Base-by-base conservation (phyloP, 2,797 vertebrate genomes). In the Pogonophryne albipinna region DNA sequence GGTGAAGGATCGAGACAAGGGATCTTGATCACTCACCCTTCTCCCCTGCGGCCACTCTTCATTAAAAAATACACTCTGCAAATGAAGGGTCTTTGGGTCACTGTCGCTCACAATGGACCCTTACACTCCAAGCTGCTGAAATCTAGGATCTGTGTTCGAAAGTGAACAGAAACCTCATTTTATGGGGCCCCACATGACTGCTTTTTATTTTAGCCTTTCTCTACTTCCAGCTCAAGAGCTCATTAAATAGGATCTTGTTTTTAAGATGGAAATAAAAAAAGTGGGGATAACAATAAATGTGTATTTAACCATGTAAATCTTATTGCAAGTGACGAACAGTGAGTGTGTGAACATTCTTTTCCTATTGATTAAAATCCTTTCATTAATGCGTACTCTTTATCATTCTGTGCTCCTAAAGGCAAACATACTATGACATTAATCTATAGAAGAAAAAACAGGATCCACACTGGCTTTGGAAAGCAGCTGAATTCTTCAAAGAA, bases 201-300 rank as follows among this genome's bases (percentile, higher is more conserved):
- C 58, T 73, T 80, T 85, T 88, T 70, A 76, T 89, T 85, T 84
- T 67, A 19, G 50, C 73, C 60, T 70, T 90, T 85, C 52, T 88
- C 88, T 91, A 91, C 86, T 93, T 94, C 57, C 19, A 62, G 74
- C 67, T 84, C 56, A 80, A 85, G 70, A 86, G 82, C 89, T 94
- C 87, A 89, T 93, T 91, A 92, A 83, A 81, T 80, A 83, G 80
- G 76, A 91, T 81, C 62, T 71, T 52, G 55, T 76, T 73, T 80
- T 85, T 68, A 62, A 70, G 67, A 76, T 80, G 57, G 67, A 87
- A 87, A 87, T 76, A 82, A 65, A 91, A 68, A 78, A 64, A 23
- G 31, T 52, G 47, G 13, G 42, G 20, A 34, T 55, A 75, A 80
- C 74, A 85, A 83, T 83, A 81, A 89, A 83, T 50, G 8, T 38